Conservation (phyloP, 2,797 vertebrate species). For the Mareca penelope region DNA sequence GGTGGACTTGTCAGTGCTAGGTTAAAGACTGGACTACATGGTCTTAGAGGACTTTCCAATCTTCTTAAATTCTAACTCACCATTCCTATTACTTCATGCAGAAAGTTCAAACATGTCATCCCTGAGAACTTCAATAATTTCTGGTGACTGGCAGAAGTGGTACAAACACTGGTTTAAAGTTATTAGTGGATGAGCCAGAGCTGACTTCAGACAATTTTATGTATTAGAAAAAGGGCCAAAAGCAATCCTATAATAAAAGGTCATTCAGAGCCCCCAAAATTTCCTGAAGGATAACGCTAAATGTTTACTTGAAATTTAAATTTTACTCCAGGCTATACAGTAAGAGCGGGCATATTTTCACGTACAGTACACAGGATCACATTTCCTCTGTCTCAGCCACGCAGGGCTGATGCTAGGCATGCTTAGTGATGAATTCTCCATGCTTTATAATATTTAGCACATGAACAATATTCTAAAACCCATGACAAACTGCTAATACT, state of each 20-base stretch:
- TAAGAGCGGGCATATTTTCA: neutral
- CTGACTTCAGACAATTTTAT: neutral
- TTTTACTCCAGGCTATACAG: neutral
- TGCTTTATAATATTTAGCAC: neutral
- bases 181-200: neutral
- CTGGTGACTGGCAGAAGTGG: neutral
- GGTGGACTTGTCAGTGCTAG: too few relatives aligned
- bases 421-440: neutral
- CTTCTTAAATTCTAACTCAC: neutral
- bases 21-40: too few relatives aligned
- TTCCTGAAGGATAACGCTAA: neutral
- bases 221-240: neutral
- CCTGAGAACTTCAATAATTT: neutral
- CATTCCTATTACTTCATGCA: neutral
- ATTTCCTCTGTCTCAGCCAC: neutral
- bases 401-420: neutral
- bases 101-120: neutral
- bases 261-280: neutral
- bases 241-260: neutral
- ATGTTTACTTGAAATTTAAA: neutral
- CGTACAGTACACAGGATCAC: neutral
- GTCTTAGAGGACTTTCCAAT: too few relatives aligned
- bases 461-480: neutral
- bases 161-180: neutral
- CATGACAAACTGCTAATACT: neutral